Evolutionary conservation across 2,113 vertebrate genomes (phyloP), one percentile per base, ranked within the genome.

Genomic region (Hippopotamus amphibius): DNA sequence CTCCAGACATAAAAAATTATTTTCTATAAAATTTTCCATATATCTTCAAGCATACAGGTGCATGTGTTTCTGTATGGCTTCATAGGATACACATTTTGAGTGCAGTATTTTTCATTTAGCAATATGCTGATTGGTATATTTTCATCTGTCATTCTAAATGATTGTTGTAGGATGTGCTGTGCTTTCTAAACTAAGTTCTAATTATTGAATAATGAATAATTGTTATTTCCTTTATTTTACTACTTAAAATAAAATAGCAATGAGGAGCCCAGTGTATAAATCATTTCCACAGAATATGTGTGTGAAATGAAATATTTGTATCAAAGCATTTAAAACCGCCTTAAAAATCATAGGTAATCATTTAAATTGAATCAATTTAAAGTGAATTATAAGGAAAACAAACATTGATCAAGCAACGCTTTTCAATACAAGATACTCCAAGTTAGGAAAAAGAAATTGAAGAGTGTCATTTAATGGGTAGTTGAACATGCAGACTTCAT

Each of bases 291-390:
- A 71, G 59, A 82, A 11, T 59, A 33, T 72, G 15, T 9, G 86
- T 90, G 90, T 80, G 50, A 63, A 55, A 76, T 65, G 2, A 76
- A 89, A 43, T 93, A 88, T n/a, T 92, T 92, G 21, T 10, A 84
- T 48, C 16, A 72, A 88, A 76, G 50, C 21, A 53, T 43, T 92
- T 82, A 43, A 50, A 72, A 95, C 79, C 7, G 71, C 19, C 53
- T 88, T 87, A 5, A 66, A 82, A 92, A 92, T 77, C 22, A 13
- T 84, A 63, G 28, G 7, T 28, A 91, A 65, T 46, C 30, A 84
- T 83, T 90, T 24, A 71, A 66, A 63, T 43, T 59, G 37, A 90
- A 48, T 48, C 37, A 43, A 68, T 68, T 68, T 90, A 50, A 65
- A 77, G 37, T 48, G 50, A 92, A 57, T 66, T 4, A 4, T 72